Evolutionary conservation across 2,113 vertebrate genomes (phyloP).

Genomic region (Tetrao urogallus): DNA sequence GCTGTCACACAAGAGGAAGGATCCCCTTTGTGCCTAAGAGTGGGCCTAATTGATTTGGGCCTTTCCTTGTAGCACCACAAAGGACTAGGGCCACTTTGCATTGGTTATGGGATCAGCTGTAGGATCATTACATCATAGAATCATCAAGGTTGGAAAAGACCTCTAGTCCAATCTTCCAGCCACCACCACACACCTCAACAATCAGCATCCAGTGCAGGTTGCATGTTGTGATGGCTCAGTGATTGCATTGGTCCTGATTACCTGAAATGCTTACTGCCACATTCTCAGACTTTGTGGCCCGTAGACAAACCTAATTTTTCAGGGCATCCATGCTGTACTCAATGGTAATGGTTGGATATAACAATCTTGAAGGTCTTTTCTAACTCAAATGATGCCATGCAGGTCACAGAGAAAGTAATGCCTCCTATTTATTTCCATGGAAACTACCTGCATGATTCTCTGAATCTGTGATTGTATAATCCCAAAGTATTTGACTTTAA

Average conservation of each 20-base stretch:
- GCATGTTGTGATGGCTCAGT: not conserved
- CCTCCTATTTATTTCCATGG: too few species aligned
- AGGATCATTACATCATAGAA: too few species aligned
- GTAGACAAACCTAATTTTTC: not conserved
- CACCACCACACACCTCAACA: not conserved
- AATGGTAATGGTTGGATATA: not conserved
- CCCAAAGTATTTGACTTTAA: not conserved
- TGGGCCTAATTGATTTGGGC: not conserved
- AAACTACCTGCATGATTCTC: not conserved
- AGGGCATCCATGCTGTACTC: not conserved
- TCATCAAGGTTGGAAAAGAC: too few species aligned
- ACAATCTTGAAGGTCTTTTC: not conserved
- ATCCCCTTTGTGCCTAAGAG: not conserved
- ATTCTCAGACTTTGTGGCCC: not conserved
- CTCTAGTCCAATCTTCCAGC: too few species aligned
- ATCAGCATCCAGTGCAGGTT: not conserved
- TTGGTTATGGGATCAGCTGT: not conserved
- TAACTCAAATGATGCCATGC: not conserved
- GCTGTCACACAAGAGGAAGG: not conserved
- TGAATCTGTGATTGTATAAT: not conserved
- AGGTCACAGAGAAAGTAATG: too few species aligned
- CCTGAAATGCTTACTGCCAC: not conserved
- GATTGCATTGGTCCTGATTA: not conserved
- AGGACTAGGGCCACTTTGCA: fast-evolving
- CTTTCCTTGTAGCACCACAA: not conserved